Evolutionary conservation across 2,888 invertebrate genomes (phyloP), one percentile per base, ranked within the genome.

Genomic region (Coleophora deauratella): DNA sequence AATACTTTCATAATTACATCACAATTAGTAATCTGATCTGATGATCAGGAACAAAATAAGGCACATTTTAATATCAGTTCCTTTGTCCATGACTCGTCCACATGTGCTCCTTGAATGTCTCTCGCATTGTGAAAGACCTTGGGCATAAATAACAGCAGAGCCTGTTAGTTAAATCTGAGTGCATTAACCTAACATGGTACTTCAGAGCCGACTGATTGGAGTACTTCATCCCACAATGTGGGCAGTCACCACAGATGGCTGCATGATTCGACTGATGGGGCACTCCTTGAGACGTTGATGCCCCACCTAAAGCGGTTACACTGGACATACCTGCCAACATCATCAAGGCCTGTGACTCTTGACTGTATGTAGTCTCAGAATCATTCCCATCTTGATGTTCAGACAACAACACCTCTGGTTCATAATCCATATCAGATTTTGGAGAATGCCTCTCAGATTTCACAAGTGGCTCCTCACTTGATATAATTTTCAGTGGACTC

Each of bases 91-190:
- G 91, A 59, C 86, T 88, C 44, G 89, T 87, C 77, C 88, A 89
- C 90, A 91, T 91, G 62, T 91, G 91, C 54, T 89, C 89, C 66
- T 91, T 91, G 66, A 89, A 91, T 33, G 89, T 89, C 62, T 91
- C 91, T 47, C 91, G 74, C 79, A 89, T 89, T 42, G 89, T 88
- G 54, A 91, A 91, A n/a, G 90, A 89, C 54, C 89, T 86, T 27
- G 91, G 91, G 62, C 91, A 91, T 38, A 91, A 74, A 65, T 91
- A 90, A 67, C 91, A 91, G 70, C 90, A 91, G 47, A 90, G 82
- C 64, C 90, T 85, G 62, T 91, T 90, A 14, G 89, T 88, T 51
- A 91, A 75, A 67, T 91, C 91, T 28, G 91, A 91, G 72, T 91
- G 91, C 76, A 91, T 89, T 62, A 91, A 72, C 51, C 90, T 82